Conservation (phyloP, 1,140 invertebrate genomes). For the Achatina immaculata region DNA sequence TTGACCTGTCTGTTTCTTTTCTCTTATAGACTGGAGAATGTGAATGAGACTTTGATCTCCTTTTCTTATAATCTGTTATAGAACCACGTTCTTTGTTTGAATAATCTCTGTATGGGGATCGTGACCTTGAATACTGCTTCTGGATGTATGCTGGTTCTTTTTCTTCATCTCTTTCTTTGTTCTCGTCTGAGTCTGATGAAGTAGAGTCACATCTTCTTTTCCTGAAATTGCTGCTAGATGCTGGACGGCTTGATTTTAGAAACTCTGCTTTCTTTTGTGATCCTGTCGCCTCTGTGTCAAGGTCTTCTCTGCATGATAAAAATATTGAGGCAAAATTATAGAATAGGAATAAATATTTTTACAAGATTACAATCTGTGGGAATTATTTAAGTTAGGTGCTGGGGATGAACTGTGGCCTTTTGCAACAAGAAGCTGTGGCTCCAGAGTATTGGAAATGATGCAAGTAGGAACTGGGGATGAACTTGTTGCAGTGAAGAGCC, state of each 20-base stretch:
- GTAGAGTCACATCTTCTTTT: background rate
- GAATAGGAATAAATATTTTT: no score
- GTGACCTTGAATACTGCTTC: background rate
- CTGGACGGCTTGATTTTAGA: background rate
- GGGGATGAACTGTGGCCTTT: no score
- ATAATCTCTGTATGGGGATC: conserved; percentile 35
- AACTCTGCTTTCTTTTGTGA: background rate
- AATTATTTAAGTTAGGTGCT: no score
- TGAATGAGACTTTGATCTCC: conserved; percentile 31
- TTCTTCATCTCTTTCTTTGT: background rate
- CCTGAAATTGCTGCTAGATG: background rate
- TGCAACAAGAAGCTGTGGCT: no score
- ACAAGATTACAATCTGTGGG: no score
- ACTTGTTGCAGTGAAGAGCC: no score
- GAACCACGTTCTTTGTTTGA: conserved; percentile 31
- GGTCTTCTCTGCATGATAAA: background rate
- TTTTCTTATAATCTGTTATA: conserved; percentile 14
- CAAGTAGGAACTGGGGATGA: no score
- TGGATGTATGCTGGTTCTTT: background rate
- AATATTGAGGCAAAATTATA: no score
- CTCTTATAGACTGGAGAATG: conserved; percentile 25
- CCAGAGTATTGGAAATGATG: no score
- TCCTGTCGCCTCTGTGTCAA: background rate
- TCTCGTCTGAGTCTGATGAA: background rate
- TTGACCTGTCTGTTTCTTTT: conserved; percentile 47